Evolutionary conservation across 1,140 invertebrate species (phyloP).

Genomic region (Onthophagus taurus): DNA sequence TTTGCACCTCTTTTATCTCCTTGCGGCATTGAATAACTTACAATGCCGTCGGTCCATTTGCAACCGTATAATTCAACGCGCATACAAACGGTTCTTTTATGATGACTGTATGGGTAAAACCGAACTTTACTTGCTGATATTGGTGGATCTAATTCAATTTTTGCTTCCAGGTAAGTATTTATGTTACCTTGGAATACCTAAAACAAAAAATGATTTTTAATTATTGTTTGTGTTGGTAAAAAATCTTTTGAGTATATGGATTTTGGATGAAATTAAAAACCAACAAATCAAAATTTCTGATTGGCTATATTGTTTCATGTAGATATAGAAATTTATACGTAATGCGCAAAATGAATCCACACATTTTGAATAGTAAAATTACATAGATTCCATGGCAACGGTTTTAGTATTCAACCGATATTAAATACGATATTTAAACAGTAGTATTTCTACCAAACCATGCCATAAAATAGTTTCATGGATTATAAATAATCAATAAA

Average conservation of each 20-base stretch:
- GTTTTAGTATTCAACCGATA: no score
- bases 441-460: no score
- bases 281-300: no score
- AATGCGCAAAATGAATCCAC: background rate
- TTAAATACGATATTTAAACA: no score
- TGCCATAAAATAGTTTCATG: no score
- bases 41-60: slow-evolving; percentile 61
- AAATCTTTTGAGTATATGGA: background rate
- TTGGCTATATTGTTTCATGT: background rate
- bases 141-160: slow-evolving; percentile 60
- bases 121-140: slow-evolving; percentile 63
- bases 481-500: no score
- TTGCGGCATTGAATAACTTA: slow-evolving; percentile 75
- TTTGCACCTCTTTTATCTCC: slow-evolving; percentile 60
- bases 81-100: slow-evolving; percentile 68
- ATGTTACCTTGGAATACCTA: slow-evolving; percentile 72
- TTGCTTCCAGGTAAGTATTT: slow-evolving; percentile 74
- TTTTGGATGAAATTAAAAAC: background rate
- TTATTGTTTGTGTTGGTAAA: background rate
- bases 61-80: slow-evolving; percentile 70
- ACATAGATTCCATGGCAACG: no score
- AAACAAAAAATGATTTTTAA: slow-evolving; percentile 15
- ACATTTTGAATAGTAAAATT: background rate
- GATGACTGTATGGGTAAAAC: slow-evolving; percentile 63
- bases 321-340: background rate